phyloP scores from a whole-genome alignment of 2,113 vertebrate species.

The Spea bombifrons region DNA sequence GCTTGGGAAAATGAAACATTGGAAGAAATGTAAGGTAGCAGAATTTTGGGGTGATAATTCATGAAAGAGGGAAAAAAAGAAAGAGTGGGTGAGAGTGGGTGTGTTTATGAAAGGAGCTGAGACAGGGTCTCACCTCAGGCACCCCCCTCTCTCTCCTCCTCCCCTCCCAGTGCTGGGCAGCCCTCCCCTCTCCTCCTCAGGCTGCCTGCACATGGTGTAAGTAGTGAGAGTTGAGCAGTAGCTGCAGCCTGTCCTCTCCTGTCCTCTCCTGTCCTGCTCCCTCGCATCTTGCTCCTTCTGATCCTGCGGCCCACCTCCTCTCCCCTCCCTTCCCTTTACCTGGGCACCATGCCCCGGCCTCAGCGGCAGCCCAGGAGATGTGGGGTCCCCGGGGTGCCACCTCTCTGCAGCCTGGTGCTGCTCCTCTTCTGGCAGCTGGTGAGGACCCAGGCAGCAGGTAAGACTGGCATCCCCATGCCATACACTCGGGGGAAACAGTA shows the following conservation, averaged over 20 bases:
- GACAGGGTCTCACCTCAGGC: slow-evolving; percentile 42
- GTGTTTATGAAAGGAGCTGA: slow-evolving; percentile 42
- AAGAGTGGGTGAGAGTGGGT: slow-evolving; percentile 40
- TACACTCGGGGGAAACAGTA: not conserved
- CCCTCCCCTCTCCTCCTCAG: slow-evolving; percentile 48
- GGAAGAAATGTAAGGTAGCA: not conserved
- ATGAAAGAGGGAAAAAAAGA: not conserved
- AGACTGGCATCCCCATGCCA: slow-evolving; percentile 30
- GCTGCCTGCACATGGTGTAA: slow-evolving; percentile 48
- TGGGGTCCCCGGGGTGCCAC: slow-evolving; percentile 33
- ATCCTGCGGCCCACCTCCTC: slow-evolving; percentile 30
- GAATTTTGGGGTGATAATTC: not conserved
- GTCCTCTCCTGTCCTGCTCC: slow-evolving; percentile 17
- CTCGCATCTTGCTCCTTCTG: not conserved
- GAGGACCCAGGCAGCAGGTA: slow-evolving; percentile 45
- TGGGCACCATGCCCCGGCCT: slow-evolving; percentile 37
- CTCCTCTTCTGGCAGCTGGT: slow-evolving; percentile 40
- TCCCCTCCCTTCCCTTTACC: slow-evolving; percentile 40
- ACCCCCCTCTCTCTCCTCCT: slow-evolving; percentile 17
- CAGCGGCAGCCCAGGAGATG: slow-evolving; percentile 33
- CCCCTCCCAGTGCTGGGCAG: slow-evolving; percentile 24
- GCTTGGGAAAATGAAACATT: not conserved
- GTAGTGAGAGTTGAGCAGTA: slow-evolving; percentile 39
- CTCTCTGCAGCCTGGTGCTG: slow-evolving; percentile 38
- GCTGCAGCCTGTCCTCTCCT: slow-evolving; percentile 42